phyloP scores from a whole-genome alignment of 2,113 vertebrate species.

The Coreoperca whiteheadi region DNA sequence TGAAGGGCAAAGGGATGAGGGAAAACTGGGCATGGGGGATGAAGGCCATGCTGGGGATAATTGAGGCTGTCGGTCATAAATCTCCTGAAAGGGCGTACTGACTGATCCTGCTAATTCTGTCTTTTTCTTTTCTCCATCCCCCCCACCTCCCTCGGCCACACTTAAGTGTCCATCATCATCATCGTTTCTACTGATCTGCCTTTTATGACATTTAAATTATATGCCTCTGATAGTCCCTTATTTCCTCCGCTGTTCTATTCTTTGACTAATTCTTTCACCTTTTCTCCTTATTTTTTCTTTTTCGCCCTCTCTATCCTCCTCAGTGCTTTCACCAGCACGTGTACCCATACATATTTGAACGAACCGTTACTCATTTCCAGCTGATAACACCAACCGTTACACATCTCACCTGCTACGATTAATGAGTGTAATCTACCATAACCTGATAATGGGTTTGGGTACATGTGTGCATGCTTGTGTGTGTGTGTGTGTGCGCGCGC shows the following conservation, averaged over 20 bases:
- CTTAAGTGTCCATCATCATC: constrained; percentile 64
- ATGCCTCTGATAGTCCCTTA: constrained; percentile 40
- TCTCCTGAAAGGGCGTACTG: constrained; percentile 55
- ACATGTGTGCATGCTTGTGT: constrained; percentile 12
- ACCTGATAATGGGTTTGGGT: constrained; percentile 73
- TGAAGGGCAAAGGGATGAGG: constrained; percentile 13
- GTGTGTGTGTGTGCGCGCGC: constrained; percentile 4
- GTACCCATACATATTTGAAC: constrained; percentile 57
- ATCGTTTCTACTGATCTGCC: constrained; percentile 60
- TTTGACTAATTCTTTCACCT: constrained; percentile 52
- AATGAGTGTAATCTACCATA: constrained; percentile 79
- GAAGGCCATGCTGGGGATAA: constrained; percentile 69
- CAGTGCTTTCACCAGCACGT: constrained; percentile 12
- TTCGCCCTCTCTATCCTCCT: constrained; percentile 12
- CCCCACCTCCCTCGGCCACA: constrained; percentile 29
- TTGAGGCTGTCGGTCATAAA: constrained; percentile 72
- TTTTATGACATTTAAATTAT: constrained; percentile 73
- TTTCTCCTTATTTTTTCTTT: constrained; percentile 57
- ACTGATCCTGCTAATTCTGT: constrained; percentile 59
- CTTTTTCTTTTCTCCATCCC: constrained; percentile 40
- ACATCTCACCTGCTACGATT: constrained; percentile 81
- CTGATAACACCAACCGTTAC: constrained; percentile 72
- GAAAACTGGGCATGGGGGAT: constrained; percentile 1
- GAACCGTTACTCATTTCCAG: constrained; percentile 72
- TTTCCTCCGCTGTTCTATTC: constrained; percentile 58